Conservation (phyloP, 2,888 invertebrate genomes). For the Drosophila lacicola region DNA sequence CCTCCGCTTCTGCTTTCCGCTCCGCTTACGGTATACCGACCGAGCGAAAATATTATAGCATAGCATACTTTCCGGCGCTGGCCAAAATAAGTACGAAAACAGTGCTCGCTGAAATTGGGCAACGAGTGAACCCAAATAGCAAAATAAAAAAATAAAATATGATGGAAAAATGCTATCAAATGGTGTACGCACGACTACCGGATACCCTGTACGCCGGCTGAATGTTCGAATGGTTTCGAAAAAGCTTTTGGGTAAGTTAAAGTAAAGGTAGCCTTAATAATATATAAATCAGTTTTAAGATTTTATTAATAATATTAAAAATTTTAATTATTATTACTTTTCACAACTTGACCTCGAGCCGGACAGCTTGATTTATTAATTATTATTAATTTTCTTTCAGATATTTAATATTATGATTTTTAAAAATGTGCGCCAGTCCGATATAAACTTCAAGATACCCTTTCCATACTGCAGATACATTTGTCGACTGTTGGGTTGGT, state of each 20-base stretch:
- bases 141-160: no score
- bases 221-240: no score
- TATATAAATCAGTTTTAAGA: no score
- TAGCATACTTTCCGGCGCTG: conserved; percentile 58
- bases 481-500: not conserved
- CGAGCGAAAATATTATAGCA: conserved; percentile 53
- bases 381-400: no score
- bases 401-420: no score
- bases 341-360: no score
- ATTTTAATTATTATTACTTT: no score
- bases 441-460: not conserved
- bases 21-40: not conserved
- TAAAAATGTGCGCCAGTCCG: no score
- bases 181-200: conserved; percentile 11
- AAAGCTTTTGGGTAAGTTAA: no score
- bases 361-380: no score
- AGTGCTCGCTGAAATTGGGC: conserved; percentile 53
- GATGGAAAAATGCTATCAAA: not conserved
- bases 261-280: no score
- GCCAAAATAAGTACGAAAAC: conserved; percentile 52
- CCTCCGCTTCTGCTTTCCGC: not conserved
- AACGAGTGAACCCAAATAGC: conserved; percentile 38
- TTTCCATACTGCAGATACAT: not conserved
- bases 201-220: not conserved
- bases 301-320: no score